phyloP scores from a whole-genome alignment of 2,797 vertebrate species.

The Microtus obscurus region DNA sequence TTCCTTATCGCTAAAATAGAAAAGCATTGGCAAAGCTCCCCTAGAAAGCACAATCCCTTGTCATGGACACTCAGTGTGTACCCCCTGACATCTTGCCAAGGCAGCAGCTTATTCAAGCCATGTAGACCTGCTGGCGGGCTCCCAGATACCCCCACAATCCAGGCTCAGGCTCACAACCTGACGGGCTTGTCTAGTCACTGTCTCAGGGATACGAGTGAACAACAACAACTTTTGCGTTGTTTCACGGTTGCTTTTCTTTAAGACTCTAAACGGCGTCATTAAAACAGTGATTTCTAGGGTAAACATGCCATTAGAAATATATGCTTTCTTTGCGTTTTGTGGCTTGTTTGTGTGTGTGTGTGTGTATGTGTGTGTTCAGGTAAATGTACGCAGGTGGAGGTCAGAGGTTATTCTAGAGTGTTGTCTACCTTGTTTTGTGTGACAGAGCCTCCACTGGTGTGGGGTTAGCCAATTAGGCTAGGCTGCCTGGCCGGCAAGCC shows the following conservation, averaged over 20 bases:
- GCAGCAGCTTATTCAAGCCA: background rate
- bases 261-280: background rate
- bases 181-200: background rate
- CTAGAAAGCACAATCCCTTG: background rate
- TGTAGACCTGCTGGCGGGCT: background rate
- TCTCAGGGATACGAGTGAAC: background rate
- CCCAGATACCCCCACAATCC: too few species aligned
- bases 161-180: background rate
- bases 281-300: background rate
- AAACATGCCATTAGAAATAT: slow-evolving; percentile 8
- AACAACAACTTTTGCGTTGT: background rate
- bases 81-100: background rate
- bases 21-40: background rate
- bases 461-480: background rate
- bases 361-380: background rate
- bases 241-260: background rate
- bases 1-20: slow-evolving; percentile 12
- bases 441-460: background rate
- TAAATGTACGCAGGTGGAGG: background rate
- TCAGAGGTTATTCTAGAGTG: background rate
- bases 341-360: background rate
- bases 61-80: background rate
- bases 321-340: background rate
- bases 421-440: background rate
- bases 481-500: background rate